A percentile compares a stretch with the other conserved stretches of the same genome.
Conservation (phyloP, 2,113 vertebrate species). For the Sisor rabdophorus region DNA sequence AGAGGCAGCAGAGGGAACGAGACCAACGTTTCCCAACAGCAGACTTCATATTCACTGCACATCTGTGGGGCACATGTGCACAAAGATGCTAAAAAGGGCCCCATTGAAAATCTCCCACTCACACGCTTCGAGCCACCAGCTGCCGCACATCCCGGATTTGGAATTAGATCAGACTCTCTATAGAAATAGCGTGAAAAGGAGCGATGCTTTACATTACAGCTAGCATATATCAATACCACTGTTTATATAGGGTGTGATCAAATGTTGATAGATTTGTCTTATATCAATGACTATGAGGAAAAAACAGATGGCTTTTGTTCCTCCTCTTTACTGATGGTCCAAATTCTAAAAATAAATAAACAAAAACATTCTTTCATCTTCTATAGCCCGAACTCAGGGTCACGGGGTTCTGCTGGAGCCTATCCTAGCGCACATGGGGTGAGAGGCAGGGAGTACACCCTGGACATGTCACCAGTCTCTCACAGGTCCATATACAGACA, state of each 20-base stretch:
- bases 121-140: constrained; percentile 29
- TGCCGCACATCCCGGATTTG: constrained; percentile 28
- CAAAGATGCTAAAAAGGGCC: constrained; percentile 27
- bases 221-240: not conserved
- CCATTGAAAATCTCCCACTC: constrained; percentile 32
- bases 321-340: not conserved
- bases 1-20: constrained; percentile 13
- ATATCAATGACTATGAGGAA: not conserved
- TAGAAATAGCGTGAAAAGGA: not conserved
- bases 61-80: constrained; percentile 43
- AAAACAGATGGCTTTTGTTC: not conserved
- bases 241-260: not conserved
- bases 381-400: no score
- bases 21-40: constrained; percentile 4
- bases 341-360: no score
- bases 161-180: constrained; percentile 16
- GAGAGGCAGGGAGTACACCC: no score
- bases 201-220: not conserved
- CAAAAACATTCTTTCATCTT: no score
- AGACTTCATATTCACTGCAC: constrained; percentile 42
- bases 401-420: no score
- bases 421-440: no score
- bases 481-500: no score
- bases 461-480: no score
- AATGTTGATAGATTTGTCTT: not conserved